Base-by-base conservation (phyloP, 2,888 invertebrate genomes). In the Hydriomena furcata region DNA sequence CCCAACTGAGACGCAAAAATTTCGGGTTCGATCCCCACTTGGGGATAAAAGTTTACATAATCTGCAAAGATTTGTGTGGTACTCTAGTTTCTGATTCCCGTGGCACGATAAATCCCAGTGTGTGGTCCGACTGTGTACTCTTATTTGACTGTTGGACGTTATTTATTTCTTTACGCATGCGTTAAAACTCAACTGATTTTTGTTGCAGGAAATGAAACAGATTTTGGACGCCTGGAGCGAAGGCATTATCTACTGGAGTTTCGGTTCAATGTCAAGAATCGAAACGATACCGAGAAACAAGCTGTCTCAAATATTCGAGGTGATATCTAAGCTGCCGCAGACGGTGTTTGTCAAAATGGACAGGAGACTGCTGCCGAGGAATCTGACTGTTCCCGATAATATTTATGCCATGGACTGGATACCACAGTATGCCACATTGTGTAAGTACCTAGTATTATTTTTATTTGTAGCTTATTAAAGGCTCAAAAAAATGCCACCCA, bases 221-320 rank as follows among this genome's bases (percentile, higher is more conserved):
- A 70, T 89, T 32, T 56, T 91, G 45, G 89, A 91, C 59, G 79
- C 79, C 20, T 85, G 91, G 0, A 65, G 70, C 8, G 84, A 91
- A 44, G 92, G 92, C 7, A 84, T 92, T 13, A 90, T 93, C 47
- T 92, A 91, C 66, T 91, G 92, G 80, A 92, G 91, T 56, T 91
- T 93, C 62, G 93, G 93, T 6, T 92, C 92, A 4, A 91, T 92
- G 88, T 79, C 93, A 0, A 73, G 86, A 12, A 91, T 91, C 24
- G 92, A 92, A 68, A 89, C 91, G 0, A 91, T 92, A 55, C 88
- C 92, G 0, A 73, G 71, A 25, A 78, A 84, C 10, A 87, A 77
- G 55, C 63, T 92, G 34, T 74, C 82, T 52, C 79, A 80, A 41
- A 87, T 93, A 57, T 86, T 92, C 57, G 73, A 77, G 17, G 91